Conservation (phyloP, 53 echinoderm and acorn worm genomes). For the Paelopatides confundens region DNA sequence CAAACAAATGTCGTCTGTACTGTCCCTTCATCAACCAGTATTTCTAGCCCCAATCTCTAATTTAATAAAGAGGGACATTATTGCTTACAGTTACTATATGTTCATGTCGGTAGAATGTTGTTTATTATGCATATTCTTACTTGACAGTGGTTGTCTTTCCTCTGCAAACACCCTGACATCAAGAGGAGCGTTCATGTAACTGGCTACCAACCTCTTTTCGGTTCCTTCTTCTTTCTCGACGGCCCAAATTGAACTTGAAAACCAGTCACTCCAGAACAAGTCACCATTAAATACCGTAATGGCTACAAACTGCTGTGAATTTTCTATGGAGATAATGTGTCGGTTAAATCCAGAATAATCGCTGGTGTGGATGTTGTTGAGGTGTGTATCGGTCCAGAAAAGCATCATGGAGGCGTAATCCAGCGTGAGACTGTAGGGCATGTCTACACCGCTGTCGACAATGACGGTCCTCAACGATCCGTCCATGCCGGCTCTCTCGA, state of each 20-base stretch:
- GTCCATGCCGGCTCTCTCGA: slow-evolving; percentile 72
- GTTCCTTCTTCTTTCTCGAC: neutral
- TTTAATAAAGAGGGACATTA: no score
- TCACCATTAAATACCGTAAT: neutral
- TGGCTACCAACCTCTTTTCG: slow-evolving; percentile 1
- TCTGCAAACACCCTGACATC: slow-evolving; percentile 25
- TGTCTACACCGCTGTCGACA: slow-evolving; percentile 33
- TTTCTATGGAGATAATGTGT: neutral
- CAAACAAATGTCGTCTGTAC: no score
- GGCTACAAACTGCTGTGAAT: neutral
- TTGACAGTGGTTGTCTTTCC: neutral
- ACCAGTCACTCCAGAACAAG: slow-evolving; percentile 35
- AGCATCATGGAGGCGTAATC: slow-evolving; percentile 52
- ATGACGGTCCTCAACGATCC: slow-evolving; percentile 43
- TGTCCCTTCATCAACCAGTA: no score
- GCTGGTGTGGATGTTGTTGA: slow-evolving; percentile 16
- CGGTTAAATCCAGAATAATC: neutral
- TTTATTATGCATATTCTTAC: no score
- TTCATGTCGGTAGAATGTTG: no score
- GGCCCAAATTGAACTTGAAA: slow-evolving; percentile 19
- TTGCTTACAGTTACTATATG: no score
- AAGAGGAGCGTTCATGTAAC: slow-evolving; percentile 5
- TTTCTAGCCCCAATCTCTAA: no score
- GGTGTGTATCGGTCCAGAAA: slow-evolving; percentile 62
- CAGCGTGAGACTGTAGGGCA: slow-evolving; percentile 57